Percentiles rank a stretch among this genome's conserved stretches.
These are phyloP conservation scores for Nipponacmea schrenckii DNA, from an alignment of 2,888 invertebrate genomes.

Conservation along the genomic window DNA sequence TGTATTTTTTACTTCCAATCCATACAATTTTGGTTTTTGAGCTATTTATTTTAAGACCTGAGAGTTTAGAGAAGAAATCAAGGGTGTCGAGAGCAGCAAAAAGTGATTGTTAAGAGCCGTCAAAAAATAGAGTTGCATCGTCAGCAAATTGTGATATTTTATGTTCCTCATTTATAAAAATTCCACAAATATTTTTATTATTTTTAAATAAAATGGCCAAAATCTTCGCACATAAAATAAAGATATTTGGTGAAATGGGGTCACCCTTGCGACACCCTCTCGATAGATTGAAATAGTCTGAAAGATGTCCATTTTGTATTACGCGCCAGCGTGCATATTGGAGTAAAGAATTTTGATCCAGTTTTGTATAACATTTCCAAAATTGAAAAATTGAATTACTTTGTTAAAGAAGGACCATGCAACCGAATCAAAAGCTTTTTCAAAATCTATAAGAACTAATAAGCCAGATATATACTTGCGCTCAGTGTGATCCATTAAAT, in stretches of 20 bases:
- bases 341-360: not conserved
- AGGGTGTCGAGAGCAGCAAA: not conserved
- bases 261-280: not conserved
- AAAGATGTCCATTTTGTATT: not conserved
- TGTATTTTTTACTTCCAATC: not conserved
- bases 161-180: not conserved
- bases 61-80: not conserved
- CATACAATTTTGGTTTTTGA: not conserved
- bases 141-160: not conserved
- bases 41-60: not conserved
- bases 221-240: not conserved
- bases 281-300: not conserved
- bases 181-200: not conserved
- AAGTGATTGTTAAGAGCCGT: not conserved
- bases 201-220: not conserved
- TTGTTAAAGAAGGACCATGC: not conserved
- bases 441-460: conserved; percentile 3
- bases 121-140: not conserved
- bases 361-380: not conserved
- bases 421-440: not conserved
- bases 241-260: not conserved
- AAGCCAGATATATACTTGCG: not conserved
- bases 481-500: not conserved
- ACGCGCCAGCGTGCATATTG: not conserved
- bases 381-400: not conserved